Evolutionary conservation across 2,888 invertebrate genomes (phyloP).

Genomic region (Apodemia mormo): DNA sequence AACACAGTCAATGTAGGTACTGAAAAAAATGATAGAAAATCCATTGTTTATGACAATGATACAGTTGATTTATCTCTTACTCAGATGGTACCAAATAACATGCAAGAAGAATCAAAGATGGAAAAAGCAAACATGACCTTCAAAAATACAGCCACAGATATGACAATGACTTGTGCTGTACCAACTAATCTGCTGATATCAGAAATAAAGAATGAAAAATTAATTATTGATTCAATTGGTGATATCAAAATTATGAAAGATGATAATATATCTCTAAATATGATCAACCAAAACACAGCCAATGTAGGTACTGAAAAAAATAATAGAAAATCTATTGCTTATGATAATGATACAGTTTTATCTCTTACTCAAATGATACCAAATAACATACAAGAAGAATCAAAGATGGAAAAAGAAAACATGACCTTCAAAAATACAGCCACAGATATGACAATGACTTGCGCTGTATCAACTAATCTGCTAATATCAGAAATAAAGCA

Average conservation of each 20-base stretch:
- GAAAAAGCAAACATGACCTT: slow-evolving; percentile 27
- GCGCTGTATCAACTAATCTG: slow-evolving; percentile 35
- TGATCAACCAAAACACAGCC: slow-evolving; percentile 29
- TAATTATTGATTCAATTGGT: not conserved
- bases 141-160: slow-evolving; percentile 28
- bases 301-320: not conserved
- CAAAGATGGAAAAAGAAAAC: slow-evolving; percentile 34
- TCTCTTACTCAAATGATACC: not conserved
- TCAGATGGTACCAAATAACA: not conserved
- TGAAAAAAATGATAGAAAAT: not conserved
- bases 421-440: not conserved
- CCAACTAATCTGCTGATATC: slow-evolving; percentile 31
- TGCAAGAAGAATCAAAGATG: slow-evolving; percentile 29
- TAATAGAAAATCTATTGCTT: not conserved
- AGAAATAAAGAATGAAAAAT: not conserved
- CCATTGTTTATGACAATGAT: not conserved
- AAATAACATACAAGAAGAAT: slow-evolving; percentile 11
- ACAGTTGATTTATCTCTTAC: not conserved
- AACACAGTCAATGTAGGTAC: slow-evolving; percentile 19
- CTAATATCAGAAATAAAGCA: slow-evolving; percentile 16
- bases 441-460: slow-evolving; percentile 40
- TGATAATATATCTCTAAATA: not conserved
- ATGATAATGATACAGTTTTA: not conserved
- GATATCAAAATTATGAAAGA: not conserved
- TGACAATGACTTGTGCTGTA: slow-evolving; percentile 40